Evolutionary conservation across 1,140 invertebrate species (phyloP).

Genomic region (Hycleus cichorii): DNA sequence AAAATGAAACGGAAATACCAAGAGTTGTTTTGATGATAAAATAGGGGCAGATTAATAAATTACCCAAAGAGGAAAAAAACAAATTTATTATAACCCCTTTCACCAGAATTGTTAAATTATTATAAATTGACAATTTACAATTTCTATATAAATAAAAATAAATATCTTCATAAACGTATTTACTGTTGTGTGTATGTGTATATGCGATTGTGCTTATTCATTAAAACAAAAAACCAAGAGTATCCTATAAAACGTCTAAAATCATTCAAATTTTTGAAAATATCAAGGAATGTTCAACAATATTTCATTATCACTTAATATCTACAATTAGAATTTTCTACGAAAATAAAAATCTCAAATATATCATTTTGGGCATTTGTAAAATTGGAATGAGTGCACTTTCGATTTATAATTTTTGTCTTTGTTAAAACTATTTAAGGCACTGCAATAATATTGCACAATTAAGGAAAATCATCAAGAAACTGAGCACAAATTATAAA

Average conservation of each 20-base stretch:
- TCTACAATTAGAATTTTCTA: not conserved
- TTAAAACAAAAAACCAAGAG: not conserved
- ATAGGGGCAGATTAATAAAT: too few species aligned
- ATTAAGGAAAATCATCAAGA: too few species aligned
- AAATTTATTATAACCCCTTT: conserved; percentile 5
- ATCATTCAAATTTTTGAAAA: not conserved
- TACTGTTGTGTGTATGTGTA: not conserved
- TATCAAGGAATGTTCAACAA: conserved; percentile 5
- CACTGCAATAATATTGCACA: conserved; percentile 22
- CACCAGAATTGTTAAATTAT: conserved; percentile 13
- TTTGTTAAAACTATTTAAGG: conserved; percentile 3
- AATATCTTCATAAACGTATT: conserved; percentile 16
- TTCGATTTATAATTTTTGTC: not conserved
- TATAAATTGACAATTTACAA: conserved; percentile 8
- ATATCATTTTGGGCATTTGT: conserved; percentile 3
- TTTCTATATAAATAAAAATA: conserved; percentile 11
- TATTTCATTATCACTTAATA: not conserved
- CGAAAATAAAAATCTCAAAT: not conserved
- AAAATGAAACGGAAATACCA: too few species aligned
- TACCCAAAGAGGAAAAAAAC: too few species aligned
- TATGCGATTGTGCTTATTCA: not conserved
- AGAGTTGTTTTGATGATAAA: too few species aligned
- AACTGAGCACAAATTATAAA: conserved; percentile 9
- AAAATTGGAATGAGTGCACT: not conserved
- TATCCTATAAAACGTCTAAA: not conserved